Conservation (phyloP, 2,888 invertebrate genomes). For the Drosophila flavopinicola region DNA sequence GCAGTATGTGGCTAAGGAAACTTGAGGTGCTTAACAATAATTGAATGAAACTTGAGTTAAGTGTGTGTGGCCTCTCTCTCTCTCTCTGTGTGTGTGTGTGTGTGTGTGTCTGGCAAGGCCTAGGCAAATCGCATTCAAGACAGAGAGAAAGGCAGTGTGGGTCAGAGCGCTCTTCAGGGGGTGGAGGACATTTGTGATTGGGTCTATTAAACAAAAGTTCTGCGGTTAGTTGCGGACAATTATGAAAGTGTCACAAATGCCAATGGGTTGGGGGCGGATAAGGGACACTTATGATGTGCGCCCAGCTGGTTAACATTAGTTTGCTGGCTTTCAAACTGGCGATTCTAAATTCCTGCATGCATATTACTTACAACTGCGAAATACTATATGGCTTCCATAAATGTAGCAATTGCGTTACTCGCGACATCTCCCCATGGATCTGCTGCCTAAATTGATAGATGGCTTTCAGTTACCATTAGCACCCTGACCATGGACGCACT, state of each 20-base stretch:
- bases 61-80: slow-evolving; percentile 41
- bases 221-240: slow-evolving; percentile 54
- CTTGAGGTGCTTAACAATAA: slow-evolving; percentile 78
- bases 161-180: background rate
- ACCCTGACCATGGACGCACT: background rate
- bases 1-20: slow-evolving; percentile 71
- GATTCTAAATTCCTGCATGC: background rate
- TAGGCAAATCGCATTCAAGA: slow-evolving; percentile 3
- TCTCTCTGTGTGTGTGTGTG: background rate
- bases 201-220: slow-evolving; percentile 71
- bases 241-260: slow-evolving; percentile 49
- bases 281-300: background rate
- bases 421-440: background rate
- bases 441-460: slow-evolving; percentile 7
- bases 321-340: background rate
- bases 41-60: slow-evolving; percentile 77
- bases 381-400: slow-evolving; percentile 1
- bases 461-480: background rate
- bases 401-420: slow-evolving; percentile 1
- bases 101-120: slow-evolving; percentile 3
- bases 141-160: background rate
- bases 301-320: slow-evolving; percentile 12
- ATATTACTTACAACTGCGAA: background rate
- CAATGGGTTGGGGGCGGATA: background rate
- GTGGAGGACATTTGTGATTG: slow-evolving; percentile 53